These are phyloP conservation scores for Nebria salina DNA, from an alignment of 2,888 invertebrate species.

Conservation along the genomic window DNA sequence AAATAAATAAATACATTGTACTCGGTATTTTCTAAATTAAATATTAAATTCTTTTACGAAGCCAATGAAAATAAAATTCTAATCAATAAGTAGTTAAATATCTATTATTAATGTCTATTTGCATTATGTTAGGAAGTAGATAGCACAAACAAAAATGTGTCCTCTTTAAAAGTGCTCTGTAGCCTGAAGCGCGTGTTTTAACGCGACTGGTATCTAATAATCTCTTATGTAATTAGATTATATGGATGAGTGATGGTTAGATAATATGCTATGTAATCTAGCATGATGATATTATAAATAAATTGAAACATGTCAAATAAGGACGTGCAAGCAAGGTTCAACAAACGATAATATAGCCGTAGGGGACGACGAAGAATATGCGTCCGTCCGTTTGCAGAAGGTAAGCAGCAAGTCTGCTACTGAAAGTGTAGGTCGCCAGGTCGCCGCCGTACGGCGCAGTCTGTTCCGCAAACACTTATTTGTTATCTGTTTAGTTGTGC, in stretches of 20 bases:
- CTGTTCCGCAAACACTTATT: not conserved
- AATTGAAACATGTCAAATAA: not conserved
- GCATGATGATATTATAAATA: not conserved
- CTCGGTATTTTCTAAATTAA: no score
- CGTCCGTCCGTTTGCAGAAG: not conserved
- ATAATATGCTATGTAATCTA: conserved; percentile 1
- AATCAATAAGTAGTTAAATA: no score
- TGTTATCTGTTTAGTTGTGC: not conserved
- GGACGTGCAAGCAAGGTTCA: not conserved
- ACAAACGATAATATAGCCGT: not conserved
- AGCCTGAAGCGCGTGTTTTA: not conserved
- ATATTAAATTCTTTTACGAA: no score
- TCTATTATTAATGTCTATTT: no score
- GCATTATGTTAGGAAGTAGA: not conserved
- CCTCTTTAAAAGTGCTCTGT: not conserved
- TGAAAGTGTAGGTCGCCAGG: conserved; percentile 38
- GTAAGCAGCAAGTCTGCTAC: not conserved
- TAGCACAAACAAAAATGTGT: not conserved
- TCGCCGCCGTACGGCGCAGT: conserved; percentile 21
- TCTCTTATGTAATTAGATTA: not conserved
- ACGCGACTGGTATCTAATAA: not conserved
- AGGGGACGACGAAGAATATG: not conserved
- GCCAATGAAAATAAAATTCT: no score
- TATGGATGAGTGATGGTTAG: conserved; percentile 1
- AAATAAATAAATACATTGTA: no score